phyloP scores from a whole-genome alignment of 2,113 vertebrate genomes.

The Hippocampus guttulatus region DNA sequence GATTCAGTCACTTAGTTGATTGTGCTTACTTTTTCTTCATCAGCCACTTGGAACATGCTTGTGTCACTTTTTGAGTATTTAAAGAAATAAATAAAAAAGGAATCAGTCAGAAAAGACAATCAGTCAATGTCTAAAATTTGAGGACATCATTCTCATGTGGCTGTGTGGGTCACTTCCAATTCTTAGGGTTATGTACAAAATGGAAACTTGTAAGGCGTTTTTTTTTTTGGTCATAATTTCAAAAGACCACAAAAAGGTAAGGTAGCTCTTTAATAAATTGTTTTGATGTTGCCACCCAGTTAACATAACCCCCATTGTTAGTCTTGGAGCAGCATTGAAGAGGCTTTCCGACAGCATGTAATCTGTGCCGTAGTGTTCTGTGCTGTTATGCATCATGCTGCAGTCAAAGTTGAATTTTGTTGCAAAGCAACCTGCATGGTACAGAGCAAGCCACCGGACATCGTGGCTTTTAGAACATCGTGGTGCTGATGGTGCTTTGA shows the following conservation, averaged over 20 bases:
- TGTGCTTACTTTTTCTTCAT: slow-evolving; percentile 7
- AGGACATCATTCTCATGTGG: not conserved
- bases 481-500: not conserved
- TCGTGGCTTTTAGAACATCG: not conserved
- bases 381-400: not conserved
- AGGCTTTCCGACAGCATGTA: not conserved
- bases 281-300: not conserved
- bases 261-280: not conserved
- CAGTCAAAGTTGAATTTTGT: not conserved
- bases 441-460: not conserved
- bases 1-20: not conserved
- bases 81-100: not conserved
- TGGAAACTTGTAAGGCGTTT: not conserved
- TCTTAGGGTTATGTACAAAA: not conserved
- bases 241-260: not conserved
- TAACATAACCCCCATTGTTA: not conserved
- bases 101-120: slow-evolving; percentile 10
- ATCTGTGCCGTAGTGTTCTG: not conserved
- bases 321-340: not conserved
- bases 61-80: not conserved
- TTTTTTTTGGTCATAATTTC: not conserved
- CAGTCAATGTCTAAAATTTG: not conserved
- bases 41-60: not conserved
- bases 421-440: not conserved
- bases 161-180: not conserved